Percentiles rank a stretch among this genome's conserved stretches.
phyloP scores from a whole-genome alignment of 2,113 vertebrate species.

The Pachypanchax playfairii region DNA sequence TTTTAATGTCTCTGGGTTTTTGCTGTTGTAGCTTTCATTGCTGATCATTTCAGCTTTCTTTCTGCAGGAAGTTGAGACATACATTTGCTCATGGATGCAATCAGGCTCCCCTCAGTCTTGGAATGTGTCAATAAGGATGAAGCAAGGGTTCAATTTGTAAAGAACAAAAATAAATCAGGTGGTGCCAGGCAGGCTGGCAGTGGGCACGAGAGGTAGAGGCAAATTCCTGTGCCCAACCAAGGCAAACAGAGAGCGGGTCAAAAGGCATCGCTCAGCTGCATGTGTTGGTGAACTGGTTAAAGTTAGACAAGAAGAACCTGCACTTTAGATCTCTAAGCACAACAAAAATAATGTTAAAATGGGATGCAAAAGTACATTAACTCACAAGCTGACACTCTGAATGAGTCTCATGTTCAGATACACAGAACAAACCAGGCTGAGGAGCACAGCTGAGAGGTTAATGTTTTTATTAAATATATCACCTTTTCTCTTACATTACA shows the following conservation, averaged over 20 bases:
- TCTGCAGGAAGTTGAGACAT: constrained; percentile 29
- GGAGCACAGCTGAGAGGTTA: constrained; percentile 60
- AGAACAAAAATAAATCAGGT: constrained; percentile 75
- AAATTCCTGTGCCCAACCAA: constrained; percentile 74
- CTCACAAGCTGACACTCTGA: too few relatives aligned
- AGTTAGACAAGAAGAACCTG: constrained; percentile 70
- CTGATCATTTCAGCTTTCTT: not conserved
- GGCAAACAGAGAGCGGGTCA: constrained; percentile 79
- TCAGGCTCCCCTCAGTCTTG: constrained; percentile 65
- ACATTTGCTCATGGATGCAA: constrained; percentile 51
- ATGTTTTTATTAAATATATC: constrained; percentile 81
- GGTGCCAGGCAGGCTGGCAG: constrained; percentile 78
- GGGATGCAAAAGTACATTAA: constrained; percentile 23
- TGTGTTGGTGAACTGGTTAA: constrained; percentile 54
- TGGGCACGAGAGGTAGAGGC: constrained; percentile 65
- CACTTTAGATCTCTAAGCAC: constrained; percentile 66
- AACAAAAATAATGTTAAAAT: constrained; percentile 41
- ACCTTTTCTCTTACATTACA: constrained; percentile 71
- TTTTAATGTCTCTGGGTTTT: constrained; percentile 55
- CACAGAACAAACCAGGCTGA: constrained; percentile 24
- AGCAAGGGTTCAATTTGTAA: constrained; percentile 73
- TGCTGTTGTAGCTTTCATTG: not conserved
- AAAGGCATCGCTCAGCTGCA: constrained; percentile 67
- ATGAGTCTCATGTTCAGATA: not conserved
- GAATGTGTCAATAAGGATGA: constrained; percentile 75